These are phyloP conservation scores for Iphiclides podalirius DNA, from an alignment of 2,888 invertebrate genomes.

Conservation along the genomic window DNA sequence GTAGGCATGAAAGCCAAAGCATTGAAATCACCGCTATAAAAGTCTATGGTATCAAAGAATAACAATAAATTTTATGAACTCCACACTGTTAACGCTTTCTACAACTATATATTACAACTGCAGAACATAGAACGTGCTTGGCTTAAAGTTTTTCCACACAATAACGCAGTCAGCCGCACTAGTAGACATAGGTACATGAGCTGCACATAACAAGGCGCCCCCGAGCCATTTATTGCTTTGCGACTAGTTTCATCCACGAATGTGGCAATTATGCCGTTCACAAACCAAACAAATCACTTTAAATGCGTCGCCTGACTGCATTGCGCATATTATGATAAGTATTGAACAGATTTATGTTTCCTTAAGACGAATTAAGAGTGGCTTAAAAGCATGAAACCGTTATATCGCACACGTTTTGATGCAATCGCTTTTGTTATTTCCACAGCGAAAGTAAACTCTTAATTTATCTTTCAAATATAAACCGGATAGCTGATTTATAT, in stretches of 20 bases:
- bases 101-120: not conserved
- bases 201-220: constrained; percentile 24
- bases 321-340: constrained; percentile 51
- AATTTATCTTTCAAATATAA: too few species aligned
- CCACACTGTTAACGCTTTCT: not conserved
- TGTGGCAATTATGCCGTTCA: constrained; percentile 54
- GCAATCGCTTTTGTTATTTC: too few species aligned
- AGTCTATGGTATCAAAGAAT: not conserved
- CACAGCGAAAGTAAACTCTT: too few species aligned
- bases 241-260: constrained; percentile 43
- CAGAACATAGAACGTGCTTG: constrained; percentile 17
- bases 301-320: constrained; percentile 58
- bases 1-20: too few species aligned
- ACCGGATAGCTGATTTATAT: too few species aligned
- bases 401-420: too few species aligned
- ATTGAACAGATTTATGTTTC: constrained; percentile 28
- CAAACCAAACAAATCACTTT: constrained; percentile 65
- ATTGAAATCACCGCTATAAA: not conserved
- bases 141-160: constrained; percentile 24
- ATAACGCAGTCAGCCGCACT: constrained; percentile 15
- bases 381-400: not conserved
- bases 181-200: constrained; percentile 7
- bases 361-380: constrained; percentile 19
- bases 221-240: constrained; percentile 47
- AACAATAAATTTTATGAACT: constrained; percentile 12